Evolutionary conservation across 64 coral and sea anemone genomes (phyloP), one percentile per base, ranked within the genome.

Genomic region (Catalaphyllia jardinei): DNA sequence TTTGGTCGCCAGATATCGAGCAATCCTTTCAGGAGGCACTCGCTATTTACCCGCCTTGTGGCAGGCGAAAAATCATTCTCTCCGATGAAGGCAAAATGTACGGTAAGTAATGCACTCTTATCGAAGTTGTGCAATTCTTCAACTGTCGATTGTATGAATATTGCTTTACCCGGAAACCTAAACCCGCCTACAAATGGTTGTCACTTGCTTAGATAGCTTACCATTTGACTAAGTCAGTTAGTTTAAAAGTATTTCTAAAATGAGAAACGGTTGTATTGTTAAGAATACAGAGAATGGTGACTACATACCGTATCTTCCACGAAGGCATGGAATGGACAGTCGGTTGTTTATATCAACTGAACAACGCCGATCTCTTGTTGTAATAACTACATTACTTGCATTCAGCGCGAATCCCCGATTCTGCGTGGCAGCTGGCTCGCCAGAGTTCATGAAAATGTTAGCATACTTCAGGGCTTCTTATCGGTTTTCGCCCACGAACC

Each of bases 61-160:
- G 97, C 62, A 78, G 97, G 74, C 74, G 97, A 51, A 99, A 99
- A 95, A 99, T 99, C 78, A 99, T 99, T 60, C 90, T 99, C 42
- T 99, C 97, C 9, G 97, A 99, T 73, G 97, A 99, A 65, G 97
- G 97, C 55, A 99, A 99, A 67, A 99, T 99, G 97, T 99, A 99
- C 52, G 97, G 97, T 99, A 93, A 89, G 97, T 86, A 28, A 17
- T 62, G 31, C 35, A 57, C 15, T 72, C 22, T 78, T 46, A 24
- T 89, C 73, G 19, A 73, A 77, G 75, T 91, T 81, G 86, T 71
- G 17, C 59, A 73, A 75, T 82, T 81, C 63, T 60, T 69, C 13
- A 20, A 55, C 29, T 14, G 57, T 77, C 39, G 16, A 27, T 80
- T 72, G 80, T 31, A 7, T 1, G 38, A 72, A 71, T 76, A 78